Evolutionary conservation across 2,888 invertebrate species (phyloP).

Genomic region (Troides oblongomaculatus): DNA sequence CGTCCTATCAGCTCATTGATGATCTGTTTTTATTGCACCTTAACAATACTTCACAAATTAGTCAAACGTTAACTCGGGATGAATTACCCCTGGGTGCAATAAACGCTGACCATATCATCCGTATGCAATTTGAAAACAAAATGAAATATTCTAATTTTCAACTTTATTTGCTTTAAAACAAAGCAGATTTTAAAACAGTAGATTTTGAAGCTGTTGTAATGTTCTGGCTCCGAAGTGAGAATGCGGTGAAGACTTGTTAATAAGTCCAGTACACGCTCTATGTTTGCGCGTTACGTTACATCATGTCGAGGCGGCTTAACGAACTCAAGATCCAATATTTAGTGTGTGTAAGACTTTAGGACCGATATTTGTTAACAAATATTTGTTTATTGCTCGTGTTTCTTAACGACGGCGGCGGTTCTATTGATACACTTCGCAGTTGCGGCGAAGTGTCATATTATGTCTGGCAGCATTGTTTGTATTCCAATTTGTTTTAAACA

Average conservation of each 20-base stretch:
- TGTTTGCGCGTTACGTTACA: constrained; percentile 74
- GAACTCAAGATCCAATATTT: constrained; percentile 71
- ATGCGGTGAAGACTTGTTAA: constrained; percentile 71
- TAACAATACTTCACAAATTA: constrained; percentile 77
- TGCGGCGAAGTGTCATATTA: constrained; percentile 61
- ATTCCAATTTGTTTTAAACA: constrained; percentile 25
- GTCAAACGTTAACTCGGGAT: constrained; percentile 73
- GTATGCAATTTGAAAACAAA: constrained; percentile 56
- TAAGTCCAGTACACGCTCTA: constrained; percentile 65
- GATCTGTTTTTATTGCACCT: constrained; percentile 60
- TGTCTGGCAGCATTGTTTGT: constrained; percentile 40
- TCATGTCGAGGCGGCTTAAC: constrained; percentile 74
- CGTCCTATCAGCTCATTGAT: constrained; percentile 59
- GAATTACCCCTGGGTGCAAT: constrained; percentile 75
- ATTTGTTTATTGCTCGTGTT: constrained; percentile 69
- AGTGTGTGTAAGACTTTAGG: constrained; percentile 71
- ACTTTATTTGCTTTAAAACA: constrained; percentile 35
- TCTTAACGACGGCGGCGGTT: constrained; percentile 56
- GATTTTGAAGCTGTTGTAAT: constrained; percentile 31
- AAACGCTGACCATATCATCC: constrained; percentile 68
- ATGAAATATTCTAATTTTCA: constrained; percentile 28
- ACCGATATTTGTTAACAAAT: constrained; percentile 71
- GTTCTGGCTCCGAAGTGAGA: constrained; percentile 35
- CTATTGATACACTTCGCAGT: constrained; percentile 60
- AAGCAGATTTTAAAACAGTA: constrained; percentile 33